phyloP scores from a whole-genome alignment of 2,113 vertebrate genomes.

The Prolemur simus region DNA sequence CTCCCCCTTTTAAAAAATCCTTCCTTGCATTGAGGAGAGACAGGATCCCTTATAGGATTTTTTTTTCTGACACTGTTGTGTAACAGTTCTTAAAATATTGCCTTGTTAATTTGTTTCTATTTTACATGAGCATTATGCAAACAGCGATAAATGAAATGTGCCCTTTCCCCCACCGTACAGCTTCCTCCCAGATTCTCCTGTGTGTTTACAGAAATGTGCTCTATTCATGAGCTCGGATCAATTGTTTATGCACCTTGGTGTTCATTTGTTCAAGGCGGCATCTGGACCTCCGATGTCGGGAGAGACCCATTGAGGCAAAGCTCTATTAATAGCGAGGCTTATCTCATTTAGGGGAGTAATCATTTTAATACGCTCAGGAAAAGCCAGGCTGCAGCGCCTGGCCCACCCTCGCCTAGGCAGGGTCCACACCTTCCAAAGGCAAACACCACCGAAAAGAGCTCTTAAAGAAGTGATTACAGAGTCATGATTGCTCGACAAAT shows the following conservation, averaged over 20 bases:
- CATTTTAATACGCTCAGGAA: not conserved
- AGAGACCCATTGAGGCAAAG: not conserved
- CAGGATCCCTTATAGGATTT: not conserved
- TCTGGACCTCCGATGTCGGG: not conserved
- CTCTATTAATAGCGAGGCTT: not conserved
- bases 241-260: not conserved
- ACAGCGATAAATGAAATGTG: constrained; percentile 46
- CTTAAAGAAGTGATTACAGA: constrained; percentile 84
- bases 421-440: constrained; percentile 58
- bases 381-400: not conserved
- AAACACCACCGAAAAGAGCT: constrained; percentile 75
- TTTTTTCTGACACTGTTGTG: not conserved
- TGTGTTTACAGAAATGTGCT: not conserved
- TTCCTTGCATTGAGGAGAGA: not conserved
- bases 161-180: not conserved
- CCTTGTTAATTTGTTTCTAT: constrained; percentile 59
- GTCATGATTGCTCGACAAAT: constrained; percentile 85
- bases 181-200: not conserved
- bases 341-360: not conserved
- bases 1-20: not conserved
- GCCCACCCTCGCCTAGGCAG: constrained; percentile 48
- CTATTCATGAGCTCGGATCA: not conserved
- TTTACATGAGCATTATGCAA: constrained; percentile 28
- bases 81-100: constrained; percentile 57
- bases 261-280: constrained; percentile 8